Percentiles rank a stretch among this genome's conserved stretches.
Evolutionary conservation across 2,113 vertebrate species (phyloP).

Genomic region (Stomatorhinus ivindoensis): DNA sequence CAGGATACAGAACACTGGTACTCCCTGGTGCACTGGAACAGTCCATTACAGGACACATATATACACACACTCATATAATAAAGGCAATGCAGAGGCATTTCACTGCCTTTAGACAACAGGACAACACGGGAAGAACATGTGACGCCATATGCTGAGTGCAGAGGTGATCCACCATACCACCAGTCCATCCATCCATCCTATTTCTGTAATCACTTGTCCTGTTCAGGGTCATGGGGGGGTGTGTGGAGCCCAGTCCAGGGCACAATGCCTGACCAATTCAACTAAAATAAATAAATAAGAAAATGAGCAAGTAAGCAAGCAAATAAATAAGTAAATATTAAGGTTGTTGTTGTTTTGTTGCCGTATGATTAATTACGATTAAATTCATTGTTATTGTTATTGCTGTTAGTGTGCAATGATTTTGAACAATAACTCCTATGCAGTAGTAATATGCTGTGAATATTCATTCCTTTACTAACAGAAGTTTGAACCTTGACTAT

Average conservation of each 20-base stretch:
- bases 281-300: background rate
- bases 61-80: background rate
- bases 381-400: background rate
- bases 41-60: background rate
- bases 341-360: background rate
- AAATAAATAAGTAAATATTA: background rate
- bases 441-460: background rate
- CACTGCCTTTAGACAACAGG: background rate
- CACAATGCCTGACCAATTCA: background rate
- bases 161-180: background rate
- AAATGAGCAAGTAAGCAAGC: too few relatives aligned
- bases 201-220: background rate
- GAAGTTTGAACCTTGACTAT: background rate
- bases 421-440: background rate
- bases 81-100: background rate
- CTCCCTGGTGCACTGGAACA: background rate
- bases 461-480: background rate
- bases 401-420: background rate
- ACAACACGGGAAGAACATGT: background rate
- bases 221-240: background rate
- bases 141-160: background rate
- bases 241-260: background rate
- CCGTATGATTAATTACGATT: background rate
- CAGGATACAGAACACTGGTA: background rate
- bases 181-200: background rate